phyloP scores from a whole-genome alignment of 92 coral and sea anemone species.

The Pocillopora meandrina region DNA sequence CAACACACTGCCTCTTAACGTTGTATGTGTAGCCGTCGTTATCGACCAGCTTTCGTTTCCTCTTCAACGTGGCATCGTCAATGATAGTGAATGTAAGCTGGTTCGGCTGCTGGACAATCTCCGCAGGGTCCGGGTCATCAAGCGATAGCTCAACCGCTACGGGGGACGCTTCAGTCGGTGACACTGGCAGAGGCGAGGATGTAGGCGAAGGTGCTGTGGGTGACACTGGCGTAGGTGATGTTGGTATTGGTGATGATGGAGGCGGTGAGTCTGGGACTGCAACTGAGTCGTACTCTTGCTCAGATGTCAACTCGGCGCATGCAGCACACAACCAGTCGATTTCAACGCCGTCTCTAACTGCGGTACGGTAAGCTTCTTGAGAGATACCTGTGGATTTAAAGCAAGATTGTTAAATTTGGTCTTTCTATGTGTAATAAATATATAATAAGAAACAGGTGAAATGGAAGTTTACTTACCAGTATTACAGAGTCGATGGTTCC shows the following conservation, averaged over 20 bases:
- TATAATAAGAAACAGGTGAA: background rate
- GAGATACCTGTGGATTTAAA: background rate
- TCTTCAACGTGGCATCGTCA: constrained; percentile 20
- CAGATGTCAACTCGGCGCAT: constrained; percentile 27
- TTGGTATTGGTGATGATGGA: constrained; percentile 3
- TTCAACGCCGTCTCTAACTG: constrained; percentile 1
- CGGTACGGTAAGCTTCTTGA: constrained; percentile 19
- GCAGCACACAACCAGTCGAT: constrained; percentile 26
- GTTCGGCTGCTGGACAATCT: background rate
- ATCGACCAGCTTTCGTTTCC: constrained; percentile 27
- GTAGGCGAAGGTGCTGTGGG: constrained; percentile 26
- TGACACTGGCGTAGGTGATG: constrained; percentile 13
- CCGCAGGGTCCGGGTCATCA: constrained; percentile 25
- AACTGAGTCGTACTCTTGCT: constrained; percentile 20
- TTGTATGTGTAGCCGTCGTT: constrained; percentile 25
- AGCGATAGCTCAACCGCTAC: too few relatives aligned
- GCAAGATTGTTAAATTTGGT: constrained; percentile 1
- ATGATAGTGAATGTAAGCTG: constrained; percentile 15
- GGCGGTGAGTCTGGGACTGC: constrained; percentile 23
- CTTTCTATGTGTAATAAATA: too few relatives aligned
- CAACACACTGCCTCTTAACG: constrained; percentile 11
- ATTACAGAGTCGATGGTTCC: constrained; percentile 19
- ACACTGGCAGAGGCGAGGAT: constrained; percentile 19
- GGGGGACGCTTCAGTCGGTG: too few relatives aligned
- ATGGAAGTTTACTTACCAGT: constrained; percentile 16